These are phyloP conservation scores for Disparrhopalites patrizii DNA, from an alignment of 2,888 invertebrate species.

Conservation along the genomic window DNA sequence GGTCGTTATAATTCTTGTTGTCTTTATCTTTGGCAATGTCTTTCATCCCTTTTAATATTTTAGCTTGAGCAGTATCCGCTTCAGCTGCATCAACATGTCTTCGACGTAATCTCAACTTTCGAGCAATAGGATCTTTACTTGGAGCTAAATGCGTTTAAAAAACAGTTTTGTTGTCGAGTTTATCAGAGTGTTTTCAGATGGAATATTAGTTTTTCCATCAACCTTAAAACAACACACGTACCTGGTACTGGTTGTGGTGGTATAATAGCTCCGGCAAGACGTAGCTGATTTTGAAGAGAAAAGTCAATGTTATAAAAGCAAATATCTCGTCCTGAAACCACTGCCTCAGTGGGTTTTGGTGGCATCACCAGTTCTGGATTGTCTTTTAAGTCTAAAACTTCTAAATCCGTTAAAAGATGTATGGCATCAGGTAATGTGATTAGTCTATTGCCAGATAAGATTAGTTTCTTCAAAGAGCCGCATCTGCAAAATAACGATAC, in stretches of 20 bases:
- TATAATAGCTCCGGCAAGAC: conserved; percentile 83
- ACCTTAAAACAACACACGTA: no score
- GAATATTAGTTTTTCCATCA: no score
- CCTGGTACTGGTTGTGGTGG: conserved; percentile 68
- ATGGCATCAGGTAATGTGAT: conserved; percentile 97
- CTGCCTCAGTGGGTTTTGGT: conserved; percentile 80
- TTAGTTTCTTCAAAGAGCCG: conserved; percentile 85
- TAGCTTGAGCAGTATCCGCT: conserved; percentile 80
- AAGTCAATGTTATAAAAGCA: conserved; percentile 98
- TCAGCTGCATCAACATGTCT: conserved; percentile 69
- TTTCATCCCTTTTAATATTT: conserved; percentile 84
- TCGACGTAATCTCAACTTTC: conserved; percentile 82
- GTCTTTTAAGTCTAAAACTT: conserved; percentile 81
- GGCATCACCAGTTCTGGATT: conserved; percentile 97
- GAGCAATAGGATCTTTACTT: conserved; percentile 85
- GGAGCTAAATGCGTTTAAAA: conserved; percentile 53
- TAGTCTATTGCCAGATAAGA: conserved; percentile 85
- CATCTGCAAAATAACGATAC: conserved; percentile 62
- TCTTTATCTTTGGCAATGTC: conserved; percentile 78
- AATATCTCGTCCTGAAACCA: conserved; percentile 71
- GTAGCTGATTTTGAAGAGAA: conserved; percentile 89
- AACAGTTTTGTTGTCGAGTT: conserved; percentile 42
- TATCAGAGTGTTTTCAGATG: no score
- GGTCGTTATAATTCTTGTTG: conserved; percentile 64
- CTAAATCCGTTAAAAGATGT: conserved; percentile 84